Conservation (phyloP, 2,113 vertebrate species). For the Crypturellus undulatus region DNA sequence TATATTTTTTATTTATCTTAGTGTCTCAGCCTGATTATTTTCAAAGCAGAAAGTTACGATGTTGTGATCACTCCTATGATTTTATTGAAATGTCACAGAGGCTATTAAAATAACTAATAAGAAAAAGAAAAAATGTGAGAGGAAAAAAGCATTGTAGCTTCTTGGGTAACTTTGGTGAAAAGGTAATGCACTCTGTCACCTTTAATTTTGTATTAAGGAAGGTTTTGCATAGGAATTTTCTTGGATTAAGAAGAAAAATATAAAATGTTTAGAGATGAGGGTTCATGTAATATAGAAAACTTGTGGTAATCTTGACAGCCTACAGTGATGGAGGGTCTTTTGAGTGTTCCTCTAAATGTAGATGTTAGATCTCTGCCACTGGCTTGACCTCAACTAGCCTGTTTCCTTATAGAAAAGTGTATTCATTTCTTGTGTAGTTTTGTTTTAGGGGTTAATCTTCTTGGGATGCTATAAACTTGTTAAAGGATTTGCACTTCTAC, state of each 20-base stretch:
- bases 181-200: accelerated
- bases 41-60: neutral
- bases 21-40: neutral
- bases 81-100: neutral
- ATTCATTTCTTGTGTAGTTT: neutral
- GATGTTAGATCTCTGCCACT: neutral
- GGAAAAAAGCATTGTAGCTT: too few species aligned
- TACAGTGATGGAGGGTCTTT: neutral
- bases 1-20: neutral
- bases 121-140: neutral
- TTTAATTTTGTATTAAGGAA: neutral
- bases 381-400: neutral
- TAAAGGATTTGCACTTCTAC: neutral
- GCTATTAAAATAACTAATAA: neutral
- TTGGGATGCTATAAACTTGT: neutral
- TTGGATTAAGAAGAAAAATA: neutral
- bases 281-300: neutral
- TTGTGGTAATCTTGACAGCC: neutral
- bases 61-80: accelerated
- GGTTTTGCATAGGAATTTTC: neutral
- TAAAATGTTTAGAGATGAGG: neutral
- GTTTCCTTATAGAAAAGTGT: neutral
- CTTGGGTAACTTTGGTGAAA: accelerated
- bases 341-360: too few species aligned
- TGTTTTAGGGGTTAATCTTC: neutral